These are phyloP conservation scores for Eclectus roratus DNA, from an alignment of 2,113 vertebrate species.

Conservation along the genomic window DNA sequence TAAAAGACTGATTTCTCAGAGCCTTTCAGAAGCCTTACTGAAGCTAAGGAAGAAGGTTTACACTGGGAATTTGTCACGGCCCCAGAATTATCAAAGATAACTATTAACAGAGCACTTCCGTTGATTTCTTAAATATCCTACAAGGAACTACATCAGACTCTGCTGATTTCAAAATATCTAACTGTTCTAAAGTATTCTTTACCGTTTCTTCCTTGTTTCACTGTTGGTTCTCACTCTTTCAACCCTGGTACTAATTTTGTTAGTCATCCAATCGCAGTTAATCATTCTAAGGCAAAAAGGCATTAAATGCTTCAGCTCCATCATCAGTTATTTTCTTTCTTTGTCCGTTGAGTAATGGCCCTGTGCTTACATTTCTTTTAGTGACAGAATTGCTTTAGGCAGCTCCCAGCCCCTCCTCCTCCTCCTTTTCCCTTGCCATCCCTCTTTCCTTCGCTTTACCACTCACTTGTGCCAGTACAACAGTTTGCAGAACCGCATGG, in stretches of 20 bases:
- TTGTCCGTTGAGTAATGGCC: background rate
- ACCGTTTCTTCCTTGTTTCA: background rate
- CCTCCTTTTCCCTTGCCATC: background rate
- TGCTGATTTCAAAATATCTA: background rate
- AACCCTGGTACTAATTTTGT: background rate
- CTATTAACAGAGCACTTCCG: background rate
- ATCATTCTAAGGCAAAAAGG: background rate
- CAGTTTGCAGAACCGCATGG: conserved; percentile 27
- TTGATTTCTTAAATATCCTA: background rate
- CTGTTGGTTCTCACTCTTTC: background rate
- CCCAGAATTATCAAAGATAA: background rate
- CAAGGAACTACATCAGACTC: background rate
- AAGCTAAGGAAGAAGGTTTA: background rate
- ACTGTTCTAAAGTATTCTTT: background rate
- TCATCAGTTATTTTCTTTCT: background rate
- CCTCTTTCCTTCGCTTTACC: background rate
- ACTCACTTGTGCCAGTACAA: background rate
- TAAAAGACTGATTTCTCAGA: background rate
- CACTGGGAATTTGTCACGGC: background rate
- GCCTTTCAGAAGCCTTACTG: background rate
- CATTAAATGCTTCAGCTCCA: background rate
- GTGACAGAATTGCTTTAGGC: background rate
- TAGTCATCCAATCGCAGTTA: background rate
- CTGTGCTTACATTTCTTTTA: background rate
- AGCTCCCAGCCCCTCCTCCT: background rate